Evolutionary conservation across 2,797 vertebrate genomes (phyloP).

Genomic region (Masticophis lateralis): DNA sequence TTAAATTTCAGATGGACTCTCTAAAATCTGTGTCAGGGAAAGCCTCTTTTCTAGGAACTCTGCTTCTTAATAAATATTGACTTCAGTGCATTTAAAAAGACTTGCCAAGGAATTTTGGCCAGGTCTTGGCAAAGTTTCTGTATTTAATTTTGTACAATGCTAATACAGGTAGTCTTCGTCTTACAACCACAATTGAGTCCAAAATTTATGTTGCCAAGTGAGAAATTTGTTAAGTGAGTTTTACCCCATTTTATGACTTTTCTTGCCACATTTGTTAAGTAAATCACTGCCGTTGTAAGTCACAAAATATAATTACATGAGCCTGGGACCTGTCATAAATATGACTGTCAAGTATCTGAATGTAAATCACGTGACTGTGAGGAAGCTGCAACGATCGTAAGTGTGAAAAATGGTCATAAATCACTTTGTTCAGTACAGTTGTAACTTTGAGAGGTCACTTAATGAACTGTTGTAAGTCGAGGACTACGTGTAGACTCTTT

Average conservation of each 20-base stretch:
- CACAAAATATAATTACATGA: not conserved
- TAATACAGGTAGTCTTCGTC: not conserved
- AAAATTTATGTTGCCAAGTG: too few species aligned
- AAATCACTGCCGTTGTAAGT: too few species aligned
- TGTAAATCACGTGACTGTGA: not conserved
- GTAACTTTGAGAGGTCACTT: not conserved
- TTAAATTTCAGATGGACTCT: not conserved
- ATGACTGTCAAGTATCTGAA: not conserved
- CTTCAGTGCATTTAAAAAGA: not conserved
- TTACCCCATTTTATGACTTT: too few species aligned
- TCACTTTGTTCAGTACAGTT: not conserved
- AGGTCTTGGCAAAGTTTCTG: rapidly evolving
- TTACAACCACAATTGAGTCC: too few species aligned
- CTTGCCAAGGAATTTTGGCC: rapidly evolving
- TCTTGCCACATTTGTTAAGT: too few species aligned
- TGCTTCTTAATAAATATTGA: not conserved
- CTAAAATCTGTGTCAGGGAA: not conserved
- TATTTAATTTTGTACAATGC: not conserved
- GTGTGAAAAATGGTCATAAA: not conserved
- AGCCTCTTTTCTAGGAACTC: not conserved
- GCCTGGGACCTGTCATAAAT: not conserved
- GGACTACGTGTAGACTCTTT: not conserved
- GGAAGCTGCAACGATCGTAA: not conserved
- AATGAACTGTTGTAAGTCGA: not conserved
- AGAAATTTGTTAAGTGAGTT: too few species aligned